A percentile compares a stretch with the other conserved stretches of the same genome.
These are phyloP conservation scores for Samia ricini DNA, from an alignment of 1,140 invertebrate species.

Conservation along the genomic window DNA sequence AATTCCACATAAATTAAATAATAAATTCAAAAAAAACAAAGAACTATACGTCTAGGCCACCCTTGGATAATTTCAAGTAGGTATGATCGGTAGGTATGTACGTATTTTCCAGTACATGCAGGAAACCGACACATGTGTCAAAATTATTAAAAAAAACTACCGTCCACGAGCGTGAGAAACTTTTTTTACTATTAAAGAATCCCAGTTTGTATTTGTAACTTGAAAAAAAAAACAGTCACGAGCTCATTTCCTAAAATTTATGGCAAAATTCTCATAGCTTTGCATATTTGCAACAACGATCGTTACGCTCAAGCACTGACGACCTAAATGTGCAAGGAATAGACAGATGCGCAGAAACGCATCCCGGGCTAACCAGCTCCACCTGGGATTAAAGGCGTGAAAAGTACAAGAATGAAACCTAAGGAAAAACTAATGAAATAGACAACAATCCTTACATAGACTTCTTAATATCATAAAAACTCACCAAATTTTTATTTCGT, in stretches of 20 bases:
- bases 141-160: background rate
- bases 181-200: slow-evolving; percentile 45
- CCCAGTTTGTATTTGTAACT: background rate
- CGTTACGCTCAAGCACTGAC: slow-evolving; percentile 29
- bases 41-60: background rate
- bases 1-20: background rate
- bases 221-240: background rate
- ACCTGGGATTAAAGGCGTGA: slow-evolving; percentile 56
- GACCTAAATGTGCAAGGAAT: slow-evolving; percentile 43
- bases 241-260: background rate
- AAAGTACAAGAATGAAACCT: slow-evolving; percentile 52
- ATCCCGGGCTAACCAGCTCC: slow-evolving; percentile 44
- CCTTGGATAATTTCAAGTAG: background rate
- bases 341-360: slow-evolving; percentile 58
- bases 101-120: background rate
- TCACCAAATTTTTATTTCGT: slow-evolving; percentile 43
- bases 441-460: slow-evolving; percentile 36
- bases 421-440: slow-evolving; percentile 49
- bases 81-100: slow-evolving; percentile 3
- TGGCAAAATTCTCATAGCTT: slow-evolving; percentile 54
- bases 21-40: slow-evolving; percentile 2
- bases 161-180: slow-evolving; percentile 52
- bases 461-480: slow-evolving; percentile 25
- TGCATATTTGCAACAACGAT: slow-evolving; percentile 32
- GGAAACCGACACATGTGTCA: slow-evolving; percentile 7